phyloP scores from a whole-genome alignment of 2,888 invertebrate species.

The Lasioglossum figueresi region DNA sequence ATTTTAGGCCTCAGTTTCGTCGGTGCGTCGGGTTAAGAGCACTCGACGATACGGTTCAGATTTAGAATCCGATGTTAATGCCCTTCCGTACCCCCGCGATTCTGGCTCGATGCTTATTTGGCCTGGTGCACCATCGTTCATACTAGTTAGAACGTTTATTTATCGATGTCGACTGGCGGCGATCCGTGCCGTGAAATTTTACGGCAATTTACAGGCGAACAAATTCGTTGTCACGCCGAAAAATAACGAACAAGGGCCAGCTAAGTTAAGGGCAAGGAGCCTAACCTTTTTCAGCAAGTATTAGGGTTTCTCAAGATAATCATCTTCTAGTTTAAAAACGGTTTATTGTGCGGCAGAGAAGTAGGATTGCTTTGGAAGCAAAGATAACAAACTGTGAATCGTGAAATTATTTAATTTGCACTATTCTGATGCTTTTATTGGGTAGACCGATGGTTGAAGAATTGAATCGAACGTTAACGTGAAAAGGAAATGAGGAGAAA shows the following conservation, averaged over 20 bases:
- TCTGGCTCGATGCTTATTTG: constrained; percentile 79
- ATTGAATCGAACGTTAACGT: too few relatives aligned
- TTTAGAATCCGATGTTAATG: constrained; percentile 82
- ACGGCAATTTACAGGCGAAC: constrained; percentile 33
- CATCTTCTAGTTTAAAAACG: not conserved
- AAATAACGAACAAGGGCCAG: not conserved
- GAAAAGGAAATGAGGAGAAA: too few relatives aligned
- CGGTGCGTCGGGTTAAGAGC: constrained; percentile 41
- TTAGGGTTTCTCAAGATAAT: not conserved
- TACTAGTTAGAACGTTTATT: constrained; percentile 59
- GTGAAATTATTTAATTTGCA: not conserved
- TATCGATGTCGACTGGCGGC: constrained; percentile 44
- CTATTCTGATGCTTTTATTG: not conserved
- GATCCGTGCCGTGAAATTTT: constrained; percentile 39
- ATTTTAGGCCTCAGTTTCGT: constrained; percentile 15
- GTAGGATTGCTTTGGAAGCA: not conserved
- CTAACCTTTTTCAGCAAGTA: not conserved
- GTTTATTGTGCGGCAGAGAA: not conserved
- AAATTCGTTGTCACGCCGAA: not conserved
- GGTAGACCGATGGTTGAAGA: not conserved
- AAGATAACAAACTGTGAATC: not conserved
- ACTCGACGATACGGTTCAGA: constrained; percentile 68
- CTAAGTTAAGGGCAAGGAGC: not conserved
- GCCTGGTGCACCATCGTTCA: constrained; percentile 68
- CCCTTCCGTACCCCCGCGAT: constrained; percentile 72